phyloP scores from a whole-genome alignment of 2,113 vertebrate species.

The Siniperca chuatsi region DNA sequence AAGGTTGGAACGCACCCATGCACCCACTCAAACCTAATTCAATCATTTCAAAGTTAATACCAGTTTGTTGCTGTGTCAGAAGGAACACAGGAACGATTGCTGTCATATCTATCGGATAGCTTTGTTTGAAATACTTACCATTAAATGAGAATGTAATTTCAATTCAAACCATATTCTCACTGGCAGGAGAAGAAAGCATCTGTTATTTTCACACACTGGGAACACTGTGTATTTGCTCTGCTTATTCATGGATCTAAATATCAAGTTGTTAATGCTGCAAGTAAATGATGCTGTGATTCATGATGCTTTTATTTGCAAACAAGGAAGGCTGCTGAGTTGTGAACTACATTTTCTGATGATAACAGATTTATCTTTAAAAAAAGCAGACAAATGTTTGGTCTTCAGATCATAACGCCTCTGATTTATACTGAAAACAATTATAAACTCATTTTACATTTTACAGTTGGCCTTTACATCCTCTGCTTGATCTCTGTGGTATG shows the following conservation, averaged over 20 bases:
- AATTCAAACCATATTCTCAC: constrained; percentile 1
- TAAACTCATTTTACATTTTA: not conserved
- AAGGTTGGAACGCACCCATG: not conserved
- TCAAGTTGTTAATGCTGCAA: constrained; percentile 7
- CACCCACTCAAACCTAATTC: constrained; percentile 1
- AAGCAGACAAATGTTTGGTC: not conserved
- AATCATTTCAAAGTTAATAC: not conserved
- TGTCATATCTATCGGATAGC: not conserved
- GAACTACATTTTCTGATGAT: not conserved
- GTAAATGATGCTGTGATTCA: constrained; percentile 28
- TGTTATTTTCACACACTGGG: not conserved
- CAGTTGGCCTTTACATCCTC: not conserved
- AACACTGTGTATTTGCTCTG: not conserved
- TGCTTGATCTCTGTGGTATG: not conserved
- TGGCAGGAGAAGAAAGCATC: constrained; percentile 4
- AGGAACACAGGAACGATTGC: not conserved
- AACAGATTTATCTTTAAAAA: constrained; percentile 3
- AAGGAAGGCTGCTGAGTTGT: not conserved
- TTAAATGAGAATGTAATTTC: not conserved
- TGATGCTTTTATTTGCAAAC: constrained; percentile 2
- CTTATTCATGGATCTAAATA: constrained; percentile 19
- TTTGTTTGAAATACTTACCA: not conserved
- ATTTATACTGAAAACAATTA: constrained; percentile 2
- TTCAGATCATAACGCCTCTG: not conserved
- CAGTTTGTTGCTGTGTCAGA: not conserved